Conservation (phyloP, 2,113 vertebrate species). For the Pterocles gutturalis region DNA sequence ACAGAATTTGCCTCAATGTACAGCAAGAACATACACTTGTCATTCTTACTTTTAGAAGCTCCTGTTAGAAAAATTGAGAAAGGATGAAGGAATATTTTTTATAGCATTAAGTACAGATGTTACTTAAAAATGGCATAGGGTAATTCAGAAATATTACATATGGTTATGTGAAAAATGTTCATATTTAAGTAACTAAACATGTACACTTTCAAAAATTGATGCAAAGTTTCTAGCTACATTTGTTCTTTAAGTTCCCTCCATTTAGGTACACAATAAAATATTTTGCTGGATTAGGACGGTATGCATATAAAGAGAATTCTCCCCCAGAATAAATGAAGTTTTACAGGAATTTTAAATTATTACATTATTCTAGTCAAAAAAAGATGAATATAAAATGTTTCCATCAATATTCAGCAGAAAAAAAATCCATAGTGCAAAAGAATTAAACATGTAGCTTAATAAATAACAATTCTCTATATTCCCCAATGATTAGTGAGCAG, state of each 20-base stretch:
- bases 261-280: not conserved
- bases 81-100: not conserved
- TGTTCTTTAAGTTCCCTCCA: not conserved
- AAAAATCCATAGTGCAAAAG: not conserved
- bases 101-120: not conserved
- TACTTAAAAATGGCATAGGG: not conserved
- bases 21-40: constrained; percentile 96
- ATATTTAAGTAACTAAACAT: not conserved
- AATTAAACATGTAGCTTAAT: not conserved
- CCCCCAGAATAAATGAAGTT: not conserved
- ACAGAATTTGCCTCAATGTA: constrained; percentile 95
- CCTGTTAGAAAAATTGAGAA: constrained; percentile 76
- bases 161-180: not conserved
- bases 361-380: not conserved
- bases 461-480: not conserved
- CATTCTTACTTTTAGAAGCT: constrained; percentile 87
- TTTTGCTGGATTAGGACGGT: not conserved
- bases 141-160: not conserved
- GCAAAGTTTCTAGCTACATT: not conserved
- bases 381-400: not conserved
- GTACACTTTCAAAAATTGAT: not conserved
- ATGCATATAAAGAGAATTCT: not conserved
- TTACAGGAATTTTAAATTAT: not conserved
- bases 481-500: not conserved
- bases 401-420: not conserved